Evolutionary conservation across 2,113 vertebrate species (phyloP).

Genomic region (Nettapus auritus): DNA sequence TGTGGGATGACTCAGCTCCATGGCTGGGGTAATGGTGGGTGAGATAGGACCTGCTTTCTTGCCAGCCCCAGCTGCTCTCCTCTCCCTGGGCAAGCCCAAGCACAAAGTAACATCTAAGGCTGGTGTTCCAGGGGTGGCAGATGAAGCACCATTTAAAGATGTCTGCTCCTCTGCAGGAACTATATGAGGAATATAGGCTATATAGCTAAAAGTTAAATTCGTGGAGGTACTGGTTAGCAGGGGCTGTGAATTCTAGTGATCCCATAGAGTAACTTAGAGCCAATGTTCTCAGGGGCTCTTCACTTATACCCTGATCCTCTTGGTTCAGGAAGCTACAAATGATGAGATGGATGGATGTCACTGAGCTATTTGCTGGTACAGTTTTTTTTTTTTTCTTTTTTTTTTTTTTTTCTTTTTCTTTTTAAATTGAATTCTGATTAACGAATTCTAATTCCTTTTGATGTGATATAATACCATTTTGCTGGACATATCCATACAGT

Average conservation of each 20-base stretch:
- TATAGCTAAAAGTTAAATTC: not conserved
- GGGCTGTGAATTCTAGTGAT: not conserved
- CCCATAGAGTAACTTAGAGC: not conserved
- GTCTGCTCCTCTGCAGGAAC: not conserved
- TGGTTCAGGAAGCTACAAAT: not conserved
- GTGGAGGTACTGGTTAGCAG: not conserved
- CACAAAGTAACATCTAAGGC: not conserved
- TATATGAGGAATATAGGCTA: not conserved
- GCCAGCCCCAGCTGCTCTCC: not conserved
- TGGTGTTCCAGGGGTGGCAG: rapidly evolving
- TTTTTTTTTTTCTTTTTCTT: not conserved
- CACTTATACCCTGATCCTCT: rapidly evolving
- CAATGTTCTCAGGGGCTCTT: not conserved
- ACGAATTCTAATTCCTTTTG: not conserved
- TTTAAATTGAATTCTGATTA: not conserved
- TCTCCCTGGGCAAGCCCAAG: not conserved
- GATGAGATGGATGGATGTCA: not conserved
- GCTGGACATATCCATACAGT: not conserved
- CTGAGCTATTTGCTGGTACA: not conserved
- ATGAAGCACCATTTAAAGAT: not conserved
- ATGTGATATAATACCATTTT: not conserved
- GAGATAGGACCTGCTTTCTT: not conserved
- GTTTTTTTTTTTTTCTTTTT: not conserved
- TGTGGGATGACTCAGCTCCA: not conserved
- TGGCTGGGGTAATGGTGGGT: not conserved